These are phyloP conservation scores for Mormyrops attenuatus DNA, from an alignment of 2,797 vertebrate species.

Conservation along the genomic window DNA sequence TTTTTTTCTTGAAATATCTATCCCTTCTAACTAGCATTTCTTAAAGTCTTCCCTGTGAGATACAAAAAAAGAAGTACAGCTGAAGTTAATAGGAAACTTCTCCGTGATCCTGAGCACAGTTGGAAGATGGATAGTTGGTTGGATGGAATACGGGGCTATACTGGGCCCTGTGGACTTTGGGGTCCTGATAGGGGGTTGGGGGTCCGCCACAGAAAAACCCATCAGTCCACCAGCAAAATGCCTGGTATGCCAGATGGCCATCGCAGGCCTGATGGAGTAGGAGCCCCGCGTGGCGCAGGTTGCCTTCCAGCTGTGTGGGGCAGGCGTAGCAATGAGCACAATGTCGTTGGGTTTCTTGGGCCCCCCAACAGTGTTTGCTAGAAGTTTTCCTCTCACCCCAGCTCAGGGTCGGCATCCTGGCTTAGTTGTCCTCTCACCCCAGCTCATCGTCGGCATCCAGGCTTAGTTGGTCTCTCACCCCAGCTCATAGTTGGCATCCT, in stretches of 20 bases:
- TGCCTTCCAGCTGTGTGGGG: not conserved
- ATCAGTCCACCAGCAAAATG: not conserved
- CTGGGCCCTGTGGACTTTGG: not conserved
- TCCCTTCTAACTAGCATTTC: not conserved
- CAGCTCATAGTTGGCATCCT: conserved; percentile 46
- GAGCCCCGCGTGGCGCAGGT: not conserved
- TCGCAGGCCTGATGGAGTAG: not conserved
- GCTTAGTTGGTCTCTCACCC: too few species aligned
- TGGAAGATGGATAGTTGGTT: not conserved
- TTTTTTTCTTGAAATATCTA: not conserved
- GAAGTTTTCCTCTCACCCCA: conserved; percentile 24
- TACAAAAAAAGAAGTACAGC: not conserved
- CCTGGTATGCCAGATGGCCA: not conserved
- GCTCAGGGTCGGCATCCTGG: conserved; percentile 55
- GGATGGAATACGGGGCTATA: not conserved
- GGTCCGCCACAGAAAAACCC: not conserved
- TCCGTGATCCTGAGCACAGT: not conserved
- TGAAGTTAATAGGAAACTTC: not conserved
- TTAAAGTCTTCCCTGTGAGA: not conserved
- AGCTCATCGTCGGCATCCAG: conserved; percentile 49
- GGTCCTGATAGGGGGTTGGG: not conserved
- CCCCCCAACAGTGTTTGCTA: not conserved
- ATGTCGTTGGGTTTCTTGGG: not conserved
- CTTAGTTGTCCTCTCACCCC: conserved; percentile 35
- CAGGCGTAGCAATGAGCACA: not conserved